Percentiles rank a stretch among this genome's conserved stretches.
These are phyloP conservation scores for Standfussiana lucernea DNA, from an alignment of 2,888 invertebrate species.

Conservation along the genomic window DNA sequence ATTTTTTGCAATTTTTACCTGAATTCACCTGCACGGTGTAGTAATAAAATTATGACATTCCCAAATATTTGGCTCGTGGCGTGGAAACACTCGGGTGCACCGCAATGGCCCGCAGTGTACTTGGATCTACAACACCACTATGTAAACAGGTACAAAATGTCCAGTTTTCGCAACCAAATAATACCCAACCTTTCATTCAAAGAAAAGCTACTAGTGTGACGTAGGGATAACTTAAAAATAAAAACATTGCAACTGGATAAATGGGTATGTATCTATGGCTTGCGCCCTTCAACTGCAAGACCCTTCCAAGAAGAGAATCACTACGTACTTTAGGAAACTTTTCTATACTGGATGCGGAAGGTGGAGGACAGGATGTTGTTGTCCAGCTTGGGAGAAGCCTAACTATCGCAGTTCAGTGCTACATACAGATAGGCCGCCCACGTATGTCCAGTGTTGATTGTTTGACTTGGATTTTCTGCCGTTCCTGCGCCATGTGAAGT, in stretches of 20 bases:
- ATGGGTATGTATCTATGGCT: not conserved
- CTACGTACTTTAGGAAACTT: not conserved
- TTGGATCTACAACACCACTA: conserved; percentile 32
- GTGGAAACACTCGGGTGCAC: conserved; percentile 42
- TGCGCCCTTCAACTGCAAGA: too few relatives aligned
- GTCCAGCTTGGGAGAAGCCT: not conserved
- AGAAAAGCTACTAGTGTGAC: not conserved
- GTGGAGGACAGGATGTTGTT: not conserved
- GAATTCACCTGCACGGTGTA: conserved; percentile 34
- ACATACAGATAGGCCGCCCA: not conserved
- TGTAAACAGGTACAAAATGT: conserved; percentile 17
- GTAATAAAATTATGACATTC: conserved; percentile 58
- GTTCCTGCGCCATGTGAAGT: conserved; percentile 11
- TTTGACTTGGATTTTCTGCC: conserved; percentile 33
- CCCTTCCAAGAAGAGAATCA: not conserved
- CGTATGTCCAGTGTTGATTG: not conserved
- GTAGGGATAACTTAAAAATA: not conserved
- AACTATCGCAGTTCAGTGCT: not conserved
- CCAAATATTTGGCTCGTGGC: conserved; percentile 58
- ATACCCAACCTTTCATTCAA: not conserved
- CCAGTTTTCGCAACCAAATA: conserved; percentile 4
- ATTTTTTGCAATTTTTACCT: conserved; percentile 42
- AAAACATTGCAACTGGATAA: not conserved
- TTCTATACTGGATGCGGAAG: not conserved
- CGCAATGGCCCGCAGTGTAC: conserved; percentile 58